Evolutionary conservation across 2,113 vertebrate genomes (phyloP).

Genomic region (Ochotona curzoniae): DNA sequence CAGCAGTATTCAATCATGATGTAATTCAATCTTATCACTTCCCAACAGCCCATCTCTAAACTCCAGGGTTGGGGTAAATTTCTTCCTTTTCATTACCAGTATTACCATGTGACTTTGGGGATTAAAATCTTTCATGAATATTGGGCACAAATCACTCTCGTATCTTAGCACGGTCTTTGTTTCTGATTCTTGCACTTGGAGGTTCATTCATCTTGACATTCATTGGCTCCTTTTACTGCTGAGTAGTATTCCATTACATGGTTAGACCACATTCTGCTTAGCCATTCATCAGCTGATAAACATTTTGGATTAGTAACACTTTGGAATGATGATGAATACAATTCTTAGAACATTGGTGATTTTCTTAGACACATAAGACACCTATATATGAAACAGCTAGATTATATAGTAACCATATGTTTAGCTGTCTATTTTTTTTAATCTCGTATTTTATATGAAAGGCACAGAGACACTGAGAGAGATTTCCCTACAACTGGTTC

Average conservation of each 20-base stretch:
- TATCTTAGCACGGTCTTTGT: not conserved
- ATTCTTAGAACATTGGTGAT: not conserved
- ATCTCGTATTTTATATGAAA: no score
- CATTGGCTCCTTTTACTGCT: not conserved
- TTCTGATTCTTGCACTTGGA: constrained; percentile 15
- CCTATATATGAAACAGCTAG: not conserved
- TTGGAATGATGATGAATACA: not conserved
- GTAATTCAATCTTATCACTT: no score
- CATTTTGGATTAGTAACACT: constrained; percentile 2
- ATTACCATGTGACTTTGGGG: no score
- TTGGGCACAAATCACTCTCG: no score
- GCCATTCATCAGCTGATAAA: not conserved
- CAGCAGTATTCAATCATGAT: no score
- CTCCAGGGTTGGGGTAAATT: no score
- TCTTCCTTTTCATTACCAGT: no score
- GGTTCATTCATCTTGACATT: not conserved
- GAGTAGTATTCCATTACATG: not conserved
- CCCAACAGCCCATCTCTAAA: no score
- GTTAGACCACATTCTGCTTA: not conserved
- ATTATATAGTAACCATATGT: not conserved
- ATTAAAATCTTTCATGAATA: no score
- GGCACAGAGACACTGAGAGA: no score
- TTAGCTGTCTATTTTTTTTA: not conserved
- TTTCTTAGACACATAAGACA: not conserved
- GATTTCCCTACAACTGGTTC: no score